Evolutionary conservation across 2,888 invertebrate species (phyloP), one percentile per base, ranked within the genome.

Genomic region (Temnothorax ravouxi): DNA sequence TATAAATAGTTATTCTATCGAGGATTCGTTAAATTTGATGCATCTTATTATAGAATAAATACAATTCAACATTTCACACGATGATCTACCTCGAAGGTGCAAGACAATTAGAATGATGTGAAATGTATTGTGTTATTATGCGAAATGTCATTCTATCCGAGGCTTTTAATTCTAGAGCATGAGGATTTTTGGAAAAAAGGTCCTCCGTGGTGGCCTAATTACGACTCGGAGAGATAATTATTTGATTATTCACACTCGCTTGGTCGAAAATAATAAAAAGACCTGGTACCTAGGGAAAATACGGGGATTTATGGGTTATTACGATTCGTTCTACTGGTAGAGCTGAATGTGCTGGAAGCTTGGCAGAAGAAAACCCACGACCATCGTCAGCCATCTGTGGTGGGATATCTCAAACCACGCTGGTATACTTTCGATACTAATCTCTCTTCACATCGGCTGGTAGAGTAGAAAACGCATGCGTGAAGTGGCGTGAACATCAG

Each of bases 211-310:
- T 92, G 92, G 93, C 92, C 93, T 92, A 92, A 92, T 93, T 93
- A 92, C 84, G 84, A 88, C 85, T 64, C 82, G 72, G 87, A 89
- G 88, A 91, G 89, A 91, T 92, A 92, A 93, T 93, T 93, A 92
- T 92, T 93, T 88, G 92, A 93, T 93, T 93, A 91, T 93, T 92
- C 92, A 92, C 93, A 92, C 91, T 92, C 86, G 90, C 89, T 89
- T 87, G 89, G 76, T 84, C 87, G 84, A 90, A 90, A 91, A 91
- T 91, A 86, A 90, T 87, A 90, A 89, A 90, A 91, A 88, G 85
- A 29, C 72, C 64, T 79, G 76, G 79, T 69, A 85, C 59, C 71
- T 74, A 67, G 9, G 61, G 84, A 83, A 89, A 91, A 91, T 88
- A 87, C 82, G 34, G 86, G 88, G 90, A 91, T 92, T 93, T 92